These are phyloP conservation scores for Melanargia galathea DNA, from an alignment of 2,888 invertebrate genomes.

Conservation along the genomic window DNA sequence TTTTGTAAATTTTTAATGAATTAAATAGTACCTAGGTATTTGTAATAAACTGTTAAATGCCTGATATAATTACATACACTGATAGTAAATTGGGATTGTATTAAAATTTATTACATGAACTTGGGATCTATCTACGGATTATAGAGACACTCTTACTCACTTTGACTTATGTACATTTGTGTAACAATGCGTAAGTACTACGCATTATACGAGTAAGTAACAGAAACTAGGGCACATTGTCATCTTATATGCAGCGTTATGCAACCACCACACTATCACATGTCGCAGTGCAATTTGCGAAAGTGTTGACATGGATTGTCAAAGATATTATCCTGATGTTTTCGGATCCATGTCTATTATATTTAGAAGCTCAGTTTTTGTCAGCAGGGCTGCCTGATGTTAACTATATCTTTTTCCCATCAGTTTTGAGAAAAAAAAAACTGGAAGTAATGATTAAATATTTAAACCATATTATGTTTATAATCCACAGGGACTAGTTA, in stretches of 20 bases:
- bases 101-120: background rate
- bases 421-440: background rate
- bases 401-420: too few relatives aligned
- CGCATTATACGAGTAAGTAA: slow-evolving; percentile 24
- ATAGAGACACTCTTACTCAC: background rate
- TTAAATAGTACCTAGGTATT: too few relatives aligned
- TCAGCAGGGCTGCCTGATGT: too few relatives aligned
- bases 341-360: background rate
- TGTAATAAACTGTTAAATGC: too few relatives aligned
- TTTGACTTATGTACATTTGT: background rate
- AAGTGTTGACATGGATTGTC: slow-evolving; percentile 19
- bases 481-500: background rate
- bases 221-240: slow-evolving; percentile 43
- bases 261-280: slow-evolving; percentile 28
- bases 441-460: background rate
- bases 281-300: slow-evolving; percentile 21
- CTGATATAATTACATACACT: too few relatives aligned
- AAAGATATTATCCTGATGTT: background rate
- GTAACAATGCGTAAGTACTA: slow-evolving; percentile 27
- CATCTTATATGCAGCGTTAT: slow-evolving; percentile 38
- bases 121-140: background rate
- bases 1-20: too few relatives aligned
- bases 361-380: background rate
- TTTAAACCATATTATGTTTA: background rate
- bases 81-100: too few relatives aligned